Evolutionary conservation across 2,113 vertebrate species (phyloP).

Genomic region (Acanthisitta chloris): DNA sequence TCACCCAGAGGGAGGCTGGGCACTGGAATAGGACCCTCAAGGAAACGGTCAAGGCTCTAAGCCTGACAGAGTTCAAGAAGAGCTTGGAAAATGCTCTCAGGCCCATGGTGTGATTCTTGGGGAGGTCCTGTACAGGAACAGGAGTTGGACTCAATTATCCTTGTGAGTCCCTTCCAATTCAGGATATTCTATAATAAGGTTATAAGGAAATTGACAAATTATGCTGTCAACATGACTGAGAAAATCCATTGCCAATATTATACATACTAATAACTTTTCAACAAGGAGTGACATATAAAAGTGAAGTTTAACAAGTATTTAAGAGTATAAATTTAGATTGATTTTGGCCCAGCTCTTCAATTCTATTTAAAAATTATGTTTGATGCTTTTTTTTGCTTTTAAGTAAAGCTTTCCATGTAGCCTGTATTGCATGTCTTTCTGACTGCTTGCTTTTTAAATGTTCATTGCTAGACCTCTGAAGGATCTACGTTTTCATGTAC

Average conservation of each 20-base stretch:
- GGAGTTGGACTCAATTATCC: neutral
- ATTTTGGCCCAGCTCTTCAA: neutral
- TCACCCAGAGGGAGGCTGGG: fast-evolving
- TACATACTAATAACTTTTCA: neutral
- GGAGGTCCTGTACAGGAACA: neutral
- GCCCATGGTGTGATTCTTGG: neutral
- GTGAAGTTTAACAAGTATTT: neutral
- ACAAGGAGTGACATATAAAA: neutral
- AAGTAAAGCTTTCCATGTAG: neutral
- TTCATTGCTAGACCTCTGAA: neutral
- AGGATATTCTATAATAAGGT: neutral
- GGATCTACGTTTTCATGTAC: neutral
- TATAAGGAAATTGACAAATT: neutral
- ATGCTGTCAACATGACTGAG: neutral
- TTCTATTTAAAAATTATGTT: neutral
- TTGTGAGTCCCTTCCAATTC: neutral
- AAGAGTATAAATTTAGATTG: neutral
- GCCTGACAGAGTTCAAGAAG: neutral
- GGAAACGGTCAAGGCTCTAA: neutral
- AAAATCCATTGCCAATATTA: neutral
- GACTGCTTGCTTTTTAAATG: neutral
- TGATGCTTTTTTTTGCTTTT: neutral
- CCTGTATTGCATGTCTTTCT: neutral
- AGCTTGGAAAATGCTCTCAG: neutral
- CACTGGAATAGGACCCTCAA: neutral